These are phyloP conservation scores for Sarcophaga peregrina DNA, from an alignment of 1,140 invertebrate species.

Conservation along the genomic window DNA sequence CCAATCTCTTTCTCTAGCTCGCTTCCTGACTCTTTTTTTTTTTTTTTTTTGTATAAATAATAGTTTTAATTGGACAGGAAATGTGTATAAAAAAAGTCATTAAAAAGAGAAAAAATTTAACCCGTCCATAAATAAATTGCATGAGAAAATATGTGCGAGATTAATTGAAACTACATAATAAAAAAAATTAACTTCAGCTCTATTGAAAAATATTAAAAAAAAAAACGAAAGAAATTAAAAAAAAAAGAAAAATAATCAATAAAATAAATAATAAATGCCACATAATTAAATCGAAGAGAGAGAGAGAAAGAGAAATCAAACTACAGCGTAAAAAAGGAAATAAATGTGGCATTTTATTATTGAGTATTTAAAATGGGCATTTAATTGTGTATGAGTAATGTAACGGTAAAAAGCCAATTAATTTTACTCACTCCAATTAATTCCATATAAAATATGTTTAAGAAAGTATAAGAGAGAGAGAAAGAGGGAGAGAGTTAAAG, in stretches of 20 bases:
- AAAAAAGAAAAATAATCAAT: not conserved
- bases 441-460: not conserved
- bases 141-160: not conserved
- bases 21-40: not conserved
- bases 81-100: not conserved
- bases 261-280: constrained; percentile 14
- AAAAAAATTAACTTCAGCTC: not conserved
- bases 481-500: not conserved
- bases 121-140: not conserved
- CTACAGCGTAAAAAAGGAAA: not conserved
- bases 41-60: not conserved
- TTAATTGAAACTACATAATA: constrained; percentile 21
- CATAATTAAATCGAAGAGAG: not conserved
- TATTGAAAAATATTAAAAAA: not conserved
- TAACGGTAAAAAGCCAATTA: not conserved
- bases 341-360: not conserved
- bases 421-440: not conserved
- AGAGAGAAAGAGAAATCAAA: not conserved
- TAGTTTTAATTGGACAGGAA: constrained; percentile 6
- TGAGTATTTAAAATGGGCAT: not conserved
- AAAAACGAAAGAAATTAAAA: not conserved
- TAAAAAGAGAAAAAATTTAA: not conserved
- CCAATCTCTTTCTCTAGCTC: not conserved
- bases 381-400: not conserved
- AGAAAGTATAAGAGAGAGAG: not conserved